Evolutionary conservation across 1,140 invertebrate species (phyloP).

Genomic region (Schlechtendalia chinensis): DNA sequence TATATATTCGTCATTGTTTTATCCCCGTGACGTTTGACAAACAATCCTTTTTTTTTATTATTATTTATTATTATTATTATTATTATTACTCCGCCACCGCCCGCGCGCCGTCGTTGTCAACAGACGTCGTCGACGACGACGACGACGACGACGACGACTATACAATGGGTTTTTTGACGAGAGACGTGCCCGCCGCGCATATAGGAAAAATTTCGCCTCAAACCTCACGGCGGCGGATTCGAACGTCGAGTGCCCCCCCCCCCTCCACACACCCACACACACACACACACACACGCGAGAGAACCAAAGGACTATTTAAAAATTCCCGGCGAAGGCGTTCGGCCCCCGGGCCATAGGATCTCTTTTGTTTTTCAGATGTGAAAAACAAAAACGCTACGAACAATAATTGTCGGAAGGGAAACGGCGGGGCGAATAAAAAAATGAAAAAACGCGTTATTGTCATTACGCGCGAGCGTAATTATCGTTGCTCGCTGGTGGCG

Average conservation of each 20-base stretch:
- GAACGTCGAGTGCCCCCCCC: not conserved
- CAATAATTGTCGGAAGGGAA: not conserved
- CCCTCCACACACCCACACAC: too few species aligned
- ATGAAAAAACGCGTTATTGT: constrained; percentile 6
- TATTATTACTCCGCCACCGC: not conserved
- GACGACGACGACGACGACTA: not conserved
- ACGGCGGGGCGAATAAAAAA: too few species aligned
- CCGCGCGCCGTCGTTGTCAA: not conserved
- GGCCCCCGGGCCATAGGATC: constrained; percentile 32
- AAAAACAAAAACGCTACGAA: not conserved
- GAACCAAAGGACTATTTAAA: constrained; percentile 42
- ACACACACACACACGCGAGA: not conserved
- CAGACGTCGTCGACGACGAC: not conserved
- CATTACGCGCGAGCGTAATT: not conserved
- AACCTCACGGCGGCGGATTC: constrained; percentile 29
- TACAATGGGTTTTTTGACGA: constrained; percentile 36
- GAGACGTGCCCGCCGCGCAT: not conserved
- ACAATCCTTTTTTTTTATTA: constrained; percentile 34
- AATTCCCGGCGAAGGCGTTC: constrained; percentile 31
- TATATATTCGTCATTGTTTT: constrained; percentile 41
- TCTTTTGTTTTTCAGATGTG: constrained; percentile 22
- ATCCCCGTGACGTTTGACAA: constrained; percentile 42
- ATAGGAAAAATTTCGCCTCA: constrained; percentile 12
- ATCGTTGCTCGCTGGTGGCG: constrained; percentile 14
- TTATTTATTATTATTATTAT: constrained; percentile 15